phyloP scores from a whole-genome alignment of 2,797 vertebrate genomes.

The Phoeniculus purpureus region DNA sequence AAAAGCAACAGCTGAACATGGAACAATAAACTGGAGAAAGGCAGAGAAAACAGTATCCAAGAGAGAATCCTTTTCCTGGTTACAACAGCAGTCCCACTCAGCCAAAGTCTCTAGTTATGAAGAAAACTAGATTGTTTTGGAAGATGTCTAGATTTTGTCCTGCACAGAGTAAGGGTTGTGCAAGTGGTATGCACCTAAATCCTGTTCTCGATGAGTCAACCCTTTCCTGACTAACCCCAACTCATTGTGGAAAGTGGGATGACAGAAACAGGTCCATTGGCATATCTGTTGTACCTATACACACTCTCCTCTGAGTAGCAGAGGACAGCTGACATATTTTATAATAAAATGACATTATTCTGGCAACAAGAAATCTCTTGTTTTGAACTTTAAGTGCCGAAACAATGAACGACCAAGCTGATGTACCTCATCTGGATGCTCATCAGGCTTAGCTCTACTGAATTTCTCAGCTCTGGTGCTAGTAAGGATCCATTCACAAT shows the following conservation, averaged over 20 bases:
- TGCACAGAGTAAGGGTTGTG: neutral
- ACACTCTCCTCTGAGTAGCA: neutral
- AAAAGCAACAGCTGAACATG: neutral
- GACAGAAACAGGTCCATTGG: neutral
- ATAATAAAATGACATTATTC: neutral
- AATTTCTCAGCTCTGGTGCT: neutral
- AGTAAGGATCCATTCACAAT: conserved; percentile 19
- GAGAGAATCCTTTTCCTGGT: neutral
- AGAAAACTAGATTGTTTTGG: neutral
- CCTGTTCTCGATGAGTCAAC: neutral
- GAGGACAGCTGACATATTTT: neutral
- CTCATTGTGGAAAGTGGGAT: neutral
- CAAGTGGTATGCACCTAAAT: neutral
- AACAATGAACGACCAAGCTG: conserved; percentile 10
- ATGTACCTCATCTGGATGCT: conserved; percentile 16
- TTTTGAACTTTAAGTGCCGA: neutral
- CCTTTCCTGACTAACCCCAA: neutral
- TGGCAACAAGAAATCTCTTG: conserved; percentile 7
- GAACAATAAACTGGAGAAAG: neutral
- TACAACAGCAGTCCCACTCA: neutral
- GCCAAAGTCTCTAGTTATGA: neutral
- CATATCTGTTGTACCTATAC: neutral
- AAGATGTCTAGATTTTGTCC: neutral
- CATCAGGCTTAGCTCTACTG: neutral
- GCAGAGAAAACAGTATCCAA: neutral